Evolutionary conservation across 2,797 vertebrate genomes (phyloP), one percentile per base, ranked within the genome.

Genomic region (Gephyroberyx darwinii): DNA sequence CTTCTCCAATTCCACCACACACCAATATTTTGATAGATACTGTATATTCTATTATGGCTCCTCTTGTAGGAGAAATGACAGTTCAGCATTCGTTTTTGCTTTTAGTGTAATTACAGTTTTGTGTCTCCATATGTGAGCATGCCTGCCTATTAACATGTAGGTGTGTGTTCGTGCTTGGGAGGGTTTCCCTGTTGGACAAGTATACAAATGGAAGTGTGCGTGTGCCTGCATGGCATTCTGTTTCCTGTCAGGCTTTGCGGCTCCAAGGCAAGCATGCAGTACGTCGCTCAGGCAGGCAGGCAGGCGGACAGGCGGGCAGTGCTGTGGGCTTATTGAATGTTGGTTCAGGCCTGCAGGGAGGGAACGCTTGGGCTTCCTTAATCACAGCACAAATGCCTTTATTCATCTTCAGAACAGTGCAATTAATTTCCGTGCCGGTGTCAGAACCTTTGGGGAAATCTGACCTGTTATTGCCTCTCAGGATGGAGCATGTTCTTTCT

Each of bases 391-490:
- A 87, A 89, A 89, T 68, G 85, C 87, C 83, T 92, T 89, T 90
- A 90, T 92, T 91, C 90, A 90, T 90, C 86, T 86, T 89, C 82
- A 84, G 82, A 92, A 88, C 83, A 82, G 79, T 67, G 82, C 89
- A 91, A 92, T 92, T 91, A 92, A 92, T 90, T 91, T 86, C 8
- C 12, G 81, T 65, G 82, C 78, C 59, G 51, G 80, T 88, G 88
- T 88, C 86, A 81, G 81, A 91, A 85, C 86, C 90, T 89, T 90
- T 75, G 81, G 91, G 92, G 91, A 92, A 92, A 92, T 91, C 90
- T 88, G 84, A 91, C 88, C 90, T 74, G 88, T 90, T 91, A 88
- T 90, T 91, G 83, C 84, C 81, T 90, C 59, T 77, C 58, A 1
- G 74, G 78, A 81, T 71, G 5, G 64, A 22, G 72, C 86, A 76